Evolutionary conservation across 2,797 vertebrate genomes (phyloP).

Genomic region (Galaxias olidus): DNA sequence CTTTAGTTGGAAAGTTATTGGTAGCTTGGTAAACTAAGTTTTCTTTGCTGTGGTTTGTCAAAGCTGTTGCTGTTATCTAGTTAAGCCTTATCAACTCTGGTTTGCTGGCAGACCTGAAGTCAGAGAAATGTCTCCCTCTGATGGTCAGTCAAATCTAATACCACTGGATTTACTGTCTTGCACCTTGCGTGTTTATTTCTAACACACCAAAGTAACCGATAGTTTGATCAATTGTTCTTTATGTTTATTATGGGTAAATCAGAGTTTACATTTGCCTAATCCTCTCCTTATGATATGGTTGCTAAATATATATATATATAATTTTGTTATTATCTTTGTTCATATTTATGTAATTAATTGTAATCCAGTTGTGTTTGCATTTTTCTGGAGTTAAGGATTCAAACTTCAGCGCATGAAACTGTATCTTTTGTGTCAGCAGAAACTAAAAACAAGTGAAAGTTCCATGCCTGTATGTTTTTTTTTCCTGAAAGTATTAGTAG

Average conservation of each 20-base stretch:
- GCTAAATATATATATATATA: no score
- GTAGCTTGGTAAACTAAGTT: no score
- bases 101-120: neutral
- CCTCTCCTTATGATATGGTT: no score
- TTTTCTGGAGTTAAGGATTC: no score
- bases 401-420: neutral
- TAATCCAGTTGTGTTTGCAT: no score
- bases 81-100: conserved; percentile 1
- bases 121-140: conserved; percentile 61
- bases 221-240: no score
- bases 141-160: conserved; percentile 26
- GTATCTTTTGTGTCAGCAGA: conserved; percentile 6
- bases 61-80: neutral
- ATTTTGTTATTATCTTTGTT: no score
- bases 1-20: no score
- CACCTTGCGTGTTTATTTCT: neutral
- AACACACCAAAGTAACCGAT: no score
- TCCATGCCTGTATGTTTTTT: conserved; percentile 52
- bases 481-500: conserved; percentile 63
- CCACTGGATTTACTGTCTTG: conserved; percentile 1
- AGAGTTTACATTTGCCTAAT: no score
- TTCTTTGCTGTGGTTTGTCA: neutral
- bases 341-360: no score
- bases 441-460: conserved; percentile 33
- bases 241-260: conserved; percentile 15